Conservation (phyloP, 2,888 invertebrate species). For the Abrostola tripartita region DNA sequence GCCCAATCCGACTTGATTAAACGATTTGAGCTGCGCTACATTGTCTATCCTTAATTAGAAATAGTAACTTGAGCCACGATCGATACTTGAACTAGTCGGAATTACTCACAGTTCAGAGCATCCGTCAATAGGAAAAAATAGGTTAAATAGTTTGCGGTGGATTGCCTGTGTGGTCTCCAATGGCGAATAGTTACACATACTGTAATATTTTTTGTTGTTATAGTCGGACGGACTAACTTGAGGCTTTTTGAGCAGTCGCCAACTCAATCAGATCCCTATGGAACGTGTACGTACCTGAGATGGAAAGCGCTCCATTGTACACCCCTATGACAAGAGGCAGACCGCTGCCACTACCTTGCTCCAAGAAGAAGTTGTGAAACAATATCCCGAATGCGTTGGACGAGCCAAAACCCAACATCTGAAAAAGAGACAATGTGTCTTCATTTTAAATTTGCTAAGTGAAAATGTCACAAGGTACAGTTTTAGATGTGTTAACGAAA, state of each 20-base stretch:
- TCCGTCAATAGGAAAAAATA: conserved; percentile 49
- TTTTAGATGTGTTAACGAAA: conserved; percentile 1
- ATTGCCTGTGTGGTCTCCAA: conserved; percentile 6
- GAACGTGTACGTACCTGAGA: conserved; percentile 85
- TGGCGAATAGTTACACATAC: background rate
- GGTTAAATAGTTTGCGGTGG: conserved; percentile 38
- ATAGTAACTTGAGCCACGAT: conserved; percentile 70
- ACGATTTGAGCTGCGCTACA: conserved; percentile 61
- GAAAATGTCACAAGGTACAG: background rate
- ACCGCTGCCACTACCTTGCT: conserved; percentile 91
- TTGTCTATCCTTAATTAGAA: conserved; percentile 69
- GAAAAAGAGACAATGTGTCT: background rate
- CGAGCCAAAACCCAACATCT: conserved; percentile 91
- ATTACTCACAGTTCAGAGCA: conserved; percentile 47
- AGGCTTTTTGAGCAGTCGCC: too few relatives aligned
- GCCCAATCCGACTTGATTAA: conserved; percentile 67
- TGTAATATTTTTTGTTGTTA: background rate
- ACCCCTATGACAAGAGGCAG: conserved; percentile 91
- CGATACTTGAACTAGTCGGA: conserved; percentile 61
- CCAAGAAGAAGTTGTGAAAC: conserved; percentile 91
- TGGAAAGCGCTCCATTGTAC: conserved; percentile 90
- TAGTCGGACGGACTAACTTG: too few relatives aligned
- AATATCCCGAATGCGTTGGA: conserved; percentile 91
- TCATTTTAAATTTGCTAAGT: background rate
- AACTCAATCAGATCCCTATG: background rate